phyloP scores from a whole-genome alignment of 1,140 invertebrate species.

The Meteorus sp. region DNA sequence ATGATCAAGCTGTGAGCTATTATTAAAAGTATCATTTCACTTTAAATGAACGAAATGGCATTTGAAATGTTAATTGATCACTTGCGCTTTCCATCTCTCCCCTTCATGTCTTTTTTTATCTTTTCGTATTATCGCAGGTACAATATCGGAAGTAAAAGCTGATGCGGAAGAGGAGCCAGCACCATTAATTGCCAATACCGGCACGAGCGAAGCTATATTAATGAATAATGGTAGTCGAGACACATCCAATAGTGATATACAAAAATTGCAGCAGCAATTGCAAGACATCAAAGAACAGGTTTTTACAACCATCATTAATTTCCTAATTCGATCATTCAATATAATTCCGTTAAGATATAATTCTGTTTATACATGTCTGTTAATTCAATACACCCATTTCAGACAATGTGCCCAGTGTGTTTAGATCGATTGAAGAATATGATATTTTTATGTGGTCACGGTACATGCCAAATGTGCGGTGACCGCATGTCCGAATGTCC shows the following conservation, averaged over 20 bases:
- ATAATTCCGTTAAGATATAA: neutral
- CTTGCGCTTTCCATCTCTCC: neutral
- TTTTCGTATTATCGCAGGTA: constrained; percentile 46
- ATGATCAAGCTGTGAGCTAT: too few relatives aligned
- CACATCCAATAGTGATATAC: constrained; percentile 76
- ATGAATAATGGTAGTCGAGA: constrained; percentile 86
- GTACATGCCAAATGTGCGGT: constrained; percentile 97
- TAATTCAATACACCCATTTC: constrained; percentile 45
- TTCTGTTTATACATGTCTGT: neutral
- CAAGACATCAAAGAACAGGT: constrained; percentile 98
- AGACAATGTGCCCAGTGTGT: constrained; percentile 98
- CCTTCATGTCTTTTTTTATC: too few relatives aligned
- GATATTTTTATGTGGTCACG: constrained; percentile 97
- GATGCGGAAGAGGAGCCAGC: constrained; percentile 55
- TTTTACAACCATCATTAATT: constrained; percentile 19
- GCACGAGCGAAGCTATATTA: constrained; percentile 53
- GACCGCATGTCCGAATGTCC: constrained; percentile 96
- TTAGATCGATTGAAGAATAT: constrained; percentile 97
- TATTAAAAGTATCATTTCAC: too few relatives aligned
- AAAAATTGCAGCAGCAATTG: constrained; percentile 93
- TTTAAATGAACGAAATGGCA: too few relatives aligned
- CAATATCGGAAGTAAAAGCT: constrained; percentile 60
- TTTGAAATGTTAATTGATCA: neutral
- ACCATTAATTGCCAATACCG: constrained; percentile 44
- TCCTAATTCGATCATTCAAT: neutral